Conservation (phyloP, 37 sponge, comb jelly and placozoan genomes). For the Chondrosia reniformis region DNA sequence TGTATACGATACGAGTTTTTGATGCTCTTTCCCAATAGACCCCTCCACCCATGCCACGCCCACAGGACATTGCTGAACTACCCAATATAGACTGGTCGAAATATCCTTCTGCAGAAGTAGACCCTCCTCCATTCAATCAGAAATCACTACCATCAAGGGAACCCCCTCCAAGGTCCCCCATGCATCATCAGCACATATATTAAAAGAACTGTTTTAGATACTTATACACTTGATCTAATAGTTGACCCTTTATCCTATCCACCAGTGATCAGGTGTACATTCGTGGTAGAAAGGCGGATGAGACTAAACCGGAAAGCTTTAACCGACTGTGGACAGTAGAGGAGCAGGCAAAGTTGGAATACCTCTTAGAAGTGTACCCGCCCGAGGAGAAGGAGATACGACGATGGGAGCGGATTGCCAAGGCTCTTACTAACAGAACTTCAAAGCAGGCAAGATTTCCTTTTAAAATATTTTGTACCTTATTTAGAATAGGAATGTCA, state of each 20-base stretch:
- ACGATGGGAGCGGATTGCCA: conserved; percentile 82
- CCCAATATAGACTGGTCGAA: conserved; percentile 59
- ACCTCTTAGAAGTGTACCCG: conserved; percentile 67
- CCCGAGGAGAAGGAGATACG: conserved; percentile 69
- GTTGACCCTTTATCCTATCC: background rate
- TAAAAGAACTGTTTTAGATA: too few relatives aligned
- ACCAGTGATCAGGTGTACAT: background rate
- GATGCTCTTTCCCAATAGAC: too few relatives aligned
- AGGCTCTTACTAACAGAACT: conserved; percentile 73
- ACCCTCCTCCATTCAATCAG: too few relatives aligned
- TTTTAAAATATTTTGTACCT: background rate
- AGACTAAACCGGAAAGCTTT: conserved; percentile 43
- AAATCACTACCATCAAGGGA: too few relatives aligned
- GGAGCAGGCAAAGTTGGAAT: conserved; percentile 82
- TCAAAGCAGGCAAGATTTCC: conserved; percentile 70
- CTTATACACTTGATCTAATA: background rate
- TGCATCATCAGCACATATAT: too few relatives aligned
- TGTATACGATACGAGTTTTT: background rate
- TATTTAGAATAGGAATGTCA: background rate
- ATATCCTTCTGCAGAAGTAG: conserved; percentile 29
- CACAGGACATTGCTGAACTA: conserved; percentile 43
- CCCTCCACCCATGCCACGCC: conserved; percentile 33
- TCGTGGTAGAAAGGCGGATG: background rate
- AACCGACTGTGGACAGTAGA: conserved; percentile 76
- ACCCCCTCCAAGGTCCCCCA: too few relatives aligned